Evolutionary conservation across 1,140 invertebrate species (phyloP).

Genomic region (Brachystomella parvula): DNA sequence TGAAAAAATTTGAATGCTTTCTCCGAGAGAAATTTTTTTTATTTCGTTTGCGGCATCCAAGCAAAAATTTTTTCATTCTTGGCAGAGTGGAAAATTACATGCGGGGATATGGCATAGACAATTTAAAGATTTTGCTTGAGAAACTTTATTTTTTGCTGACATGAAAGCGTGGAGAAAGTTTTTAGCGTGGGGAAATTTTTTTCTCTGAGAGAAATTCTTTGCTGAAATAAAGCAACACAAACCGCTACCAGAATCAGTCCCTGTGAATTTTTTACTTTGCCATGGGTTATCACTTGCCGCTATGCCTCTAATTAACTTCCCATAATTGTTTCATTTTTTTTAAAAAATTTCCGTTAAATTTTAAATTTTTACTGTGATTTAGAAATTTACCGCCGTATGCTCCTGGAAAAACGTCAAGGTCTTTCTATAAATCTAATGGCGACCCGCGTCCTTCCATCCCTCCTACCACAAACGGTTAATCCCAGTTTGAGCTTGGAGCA

Average conservation of each 20-base stretch:
- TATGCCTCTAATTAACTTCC: not conserved
- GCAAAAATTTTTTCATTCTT: too few relatives aligned
- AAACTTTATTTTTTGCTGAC: constrained; percentile 11
- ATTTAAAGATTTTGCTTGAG: too few relatives aligned
- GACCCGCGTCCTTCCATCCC: constrained; percentile 81
- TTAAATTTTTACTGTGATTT: constrained; percentile 27
- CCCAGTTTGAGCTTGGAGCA: constrained; percentile 81
- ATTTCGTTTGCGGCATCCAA: too few relatives aligned
- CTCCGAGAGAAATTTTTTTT: constrained; percentile 9
- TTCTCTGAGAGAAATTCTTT: too few relatives aligned
- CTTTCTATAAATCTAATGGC: constrained; percentile 86
- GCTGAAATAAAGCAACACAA: too few relatives aligned
- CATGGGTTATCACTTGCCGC: not conserved
- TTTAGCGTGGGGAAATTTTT: too few relatives aligned
- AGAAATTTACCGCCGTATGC: constrained; percentile 89
- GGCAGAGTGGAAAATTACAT: too few relatives aligned
- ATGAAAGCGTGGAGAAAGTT: too few relatives aligned
- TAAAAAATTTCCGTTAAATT: not conserved
- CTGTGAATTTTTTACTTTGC: not conserved
- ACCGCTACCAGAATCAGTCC: too few relatives aligned
- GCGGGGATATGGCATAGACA: too few relatives aligned
- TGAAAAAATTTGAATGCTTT: constrained; percentile 32
- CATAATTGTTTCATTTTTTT: not conserved
- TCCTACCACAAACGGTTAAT: constrained; percentile 87
- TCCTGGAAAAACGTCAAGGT: constrained; percentile 85